These are phyloP conservation scores for Brachyistius frenatus DNA, from an alignment of 2,113 vertebrate genomes.

Conservation along the genomic window DNA sequence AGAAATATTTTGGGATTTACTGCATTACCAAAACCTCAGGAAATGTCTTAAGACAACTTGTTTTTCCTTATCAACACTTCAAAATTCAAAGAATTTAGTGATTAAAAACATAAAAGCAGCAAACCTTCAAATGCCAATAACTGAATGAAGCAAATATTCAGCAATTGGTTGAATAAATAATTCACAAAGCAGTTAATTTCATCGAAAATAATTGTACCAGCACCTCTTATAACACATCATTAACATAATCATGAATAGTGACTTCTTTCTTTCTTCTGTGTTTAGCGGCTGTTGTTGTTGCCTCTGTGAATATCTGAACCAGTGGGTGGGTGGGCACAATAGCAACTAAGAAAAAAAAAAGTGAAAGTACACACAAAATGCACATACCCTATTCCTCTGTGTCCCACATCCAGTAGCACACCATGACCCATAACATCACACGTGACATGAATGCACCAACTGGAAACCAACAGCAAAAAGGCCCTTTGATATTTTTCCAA, in stretches of 20 bases:
- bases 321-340: conserved; percentile 43
- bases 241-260: conserved; percentile 41
- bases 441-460: conserved; percentile 63
- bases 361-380: conserved; percentile 34
- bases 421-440: conserved; percentile 47
- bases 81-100: no score
- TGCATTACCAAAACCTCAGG: no score
- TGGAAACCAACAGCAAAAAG: conserved; percentile 27
- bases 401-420: conserved; percentile 66
- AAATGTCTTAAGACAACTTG: no score
- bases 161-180: conserved; percentile 11
- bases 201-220: neutral
- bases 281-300: conserved; percentile 54
- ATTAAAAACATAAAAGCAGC: neutral
- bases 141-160: neutral
- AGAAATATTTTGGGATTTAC: no score
- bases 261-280: conserved; percentile 7
- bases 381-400: conserved; percentile 59
- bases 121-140: neutral
- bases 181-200: neutral
- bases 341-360: conserved; percentile 12
- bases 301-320: conserved; percentile 51
- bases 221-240: conserved; percentile 17
- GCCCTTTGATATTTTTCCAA: conserved; percentile 53
- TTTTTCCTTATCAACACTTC: no score